These are phyloP conservation scores for Psittacula derbiana DNA, from an alignment of 2,797 vertebrate species.

Conservation along the genomic window DNA sequence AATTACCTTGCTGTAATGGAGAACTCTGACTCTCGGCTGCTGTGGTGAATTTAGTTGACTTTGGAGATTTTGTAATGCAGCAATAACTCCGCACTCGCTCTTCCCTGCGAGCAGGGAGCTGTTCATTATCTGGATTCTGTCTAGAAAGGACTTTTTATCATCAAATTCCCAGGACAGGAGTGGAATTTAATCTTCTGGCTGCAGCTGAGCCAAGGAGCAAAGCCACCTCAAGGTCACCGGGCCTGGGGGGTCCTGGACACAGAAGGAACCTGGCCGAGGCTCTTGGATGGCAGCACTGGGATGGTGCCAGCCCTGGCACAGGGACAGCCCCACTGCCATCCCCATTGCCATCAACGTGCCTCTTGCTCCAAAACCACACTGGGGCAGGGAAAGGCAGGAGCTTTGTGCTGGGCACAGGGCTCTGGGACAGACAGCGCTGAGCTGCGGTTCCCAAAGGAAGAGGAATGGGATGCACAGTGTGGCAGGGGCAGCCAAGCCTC, in stretches of 20 bases:
- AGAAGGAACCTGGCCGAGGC: accelerated
- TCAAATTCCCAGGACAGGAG: slow-evolving; percentile 60
- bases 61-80: slow-evolving; percentile 63
- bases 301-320: background rate
- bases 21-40: slow-evolving; percentile 13
- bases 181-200: slow-evolving; percentile 59
- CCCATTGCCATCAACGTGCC: accelerated
- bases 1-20: slow-evolving; percentile 21
- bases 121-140: slow-evolving; percentile 63
- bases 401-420: accelerated
- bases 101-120: slow-evolving; percentile 44
- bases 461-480: accelerated
- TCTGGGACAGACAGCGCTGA: accelerated
- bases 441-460: background rate
- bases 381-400: accelerated
- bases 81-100: slow-evolving; percentile 52
- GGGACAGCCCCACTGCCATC: background rate
- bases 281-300: accelerated
- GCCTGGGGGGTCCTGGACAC: background rate
- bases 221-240: slow-evolving; percentile 54
- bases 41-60: slow-evolving; percentile 43
- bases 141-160: slow-evolving; percentile 68
- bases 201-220: slow-evolving; percentile 54
- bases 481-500: background rate
- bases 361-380: background rate